Percentiles rank a stretch among this genome's conserved stretches.
phyloP scores from a whole-genome alignment of 2,888 invertebrate species.

The Lepidochrysops patricia region DNA sequence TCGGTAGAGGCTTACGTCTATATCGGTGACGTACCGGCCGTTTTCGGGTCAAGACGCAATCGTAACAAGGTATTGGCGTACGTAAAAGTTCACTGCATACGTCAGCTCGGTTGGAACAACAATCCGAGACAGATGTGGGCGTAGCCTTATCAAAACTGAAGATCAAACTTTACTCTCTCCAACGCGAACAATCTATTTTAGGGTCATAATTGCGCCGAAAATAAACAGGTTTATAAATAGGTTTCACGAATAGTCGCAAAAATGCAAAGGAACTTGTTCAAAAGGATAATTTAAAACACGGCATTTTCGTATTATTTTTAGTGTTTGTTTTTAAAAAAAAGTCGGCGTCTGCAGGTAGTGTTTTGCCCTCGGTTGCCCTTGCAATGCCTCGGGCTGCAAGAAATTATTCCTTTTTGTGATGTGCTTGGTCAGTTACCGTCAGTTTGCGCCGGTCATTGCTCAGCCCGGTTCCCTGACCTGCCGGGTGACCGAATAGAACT shows the following conservation, averaged over 20 bases:
- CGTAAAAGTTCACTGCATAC: slow-evolving; percentile 15
- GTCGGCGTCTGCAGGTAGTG: neutral
- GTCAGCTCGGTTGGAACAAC: slow-evolving; percentile 19
- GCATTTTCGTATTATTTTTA: neutral
- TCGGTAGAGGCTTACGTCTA: slow-evolving; percentile 50
- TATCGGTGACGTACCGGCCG: slow-evolving; percentile 59
- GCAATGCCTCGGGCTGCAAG: slow-evolving; percentile 33
- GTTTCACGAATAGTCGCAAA: neutral
- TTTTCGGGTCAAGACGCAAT: slow-evolving; percentile 34
- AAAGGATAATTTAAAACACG: neutral
- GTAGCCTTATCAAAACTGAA: slow-evolving; percentile 16
- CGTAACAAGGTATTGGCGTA: slow-evolving; percentile 29
- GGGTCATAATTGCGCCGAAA: neutral
- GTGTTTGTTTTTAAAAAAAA: neutral
- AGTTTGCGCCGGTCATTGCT: slow-evolving; percentile 28
- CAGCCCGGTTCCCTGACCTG: slow-evolving; percentile 38
- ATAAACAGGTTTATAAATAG: neutral
- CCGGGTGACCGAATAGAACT: slow-evolving; percentile 29
- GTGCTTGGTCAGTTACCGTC: slow-evolving; percentile 25
- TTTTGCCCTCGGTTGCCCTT: slow-evolving; percentile 21
- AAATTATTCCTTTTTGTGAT: slow-evolving; percentile 29
- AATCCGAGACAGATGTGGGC: slow-evolving; percentile 21
- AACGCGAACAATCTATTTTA: slow-evolving; percentile 9
- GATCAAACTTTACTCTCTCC: slow-evolving; percentile 19
- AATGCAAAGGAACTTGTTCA: neutral